A percentile compares a stretch with the other conserved stretches of the same genome.
Evolutionary conservation across 2,888 invertebrate genomes (phyloP).

Genomic region (Dryocosmus kuriphilus): DNA sequence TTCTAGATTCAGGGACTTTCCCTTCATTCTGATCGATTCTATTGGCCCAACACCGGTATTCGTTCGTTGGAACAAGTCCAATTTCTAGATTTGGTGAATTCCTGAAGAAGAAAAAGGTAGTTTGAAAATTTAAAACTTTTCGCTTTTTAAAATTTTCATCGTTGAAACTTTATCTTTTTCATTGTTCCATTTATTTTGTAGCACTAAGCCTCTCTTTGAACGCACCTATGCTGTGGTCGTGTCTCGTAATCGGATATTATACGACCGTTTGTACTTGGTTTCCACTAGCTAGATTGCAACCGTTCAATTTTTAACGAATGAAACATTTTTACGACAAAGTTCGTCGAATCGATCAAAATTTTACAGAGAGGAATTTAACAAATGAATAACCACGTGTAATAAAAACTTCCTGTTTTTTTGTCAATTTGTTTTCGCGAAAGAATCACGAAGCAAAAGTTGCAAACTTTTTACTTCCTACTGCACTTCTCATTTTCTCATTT

Average conservation of each 20-base stretch:
- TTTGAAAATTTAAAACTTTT: background rate
- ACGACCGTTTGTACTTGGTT: constrained; percentile 8
- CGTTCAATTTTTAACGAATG: too few relatives aligned
- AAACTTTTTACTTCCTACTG: too few relatives aligned
- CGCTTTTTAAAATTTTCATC: background rate
- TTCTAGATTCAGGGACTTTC: background rate
- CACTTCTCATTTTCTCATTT: too few relatives aligned
- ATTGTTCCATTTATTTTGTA: constrained; percentile 1
- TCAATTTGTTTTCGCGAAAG: too few relatives aligned
- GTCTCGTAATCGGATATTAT: constrained; percentile 13
- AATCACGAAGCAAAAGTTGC: too few relatives aligned
- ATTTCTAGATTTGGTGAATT: background rate
- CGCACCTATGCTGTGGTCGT: background rate
- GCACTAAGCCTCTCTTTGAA: background rate
- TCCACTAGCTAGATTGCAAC: background rate
- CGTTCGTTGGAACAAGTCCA: background rate
- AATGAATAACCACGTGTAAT: background rate
- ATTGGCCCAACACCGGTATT: background rate
- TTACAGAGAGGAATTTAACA: background rate
- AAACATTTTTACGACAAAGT: too few relatives aligned
- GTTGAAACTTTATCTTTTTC: background rate
- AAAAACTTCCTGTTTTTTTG: too few relatives aligned
- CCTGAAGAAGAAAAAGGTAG: background rate
- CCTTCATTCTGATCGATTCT: background rate
- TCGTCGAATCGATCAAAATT: background rate